Conservation (phyloP, 2,888 invertebrate genomes). For the Drosophila diplacantha region DNA sequence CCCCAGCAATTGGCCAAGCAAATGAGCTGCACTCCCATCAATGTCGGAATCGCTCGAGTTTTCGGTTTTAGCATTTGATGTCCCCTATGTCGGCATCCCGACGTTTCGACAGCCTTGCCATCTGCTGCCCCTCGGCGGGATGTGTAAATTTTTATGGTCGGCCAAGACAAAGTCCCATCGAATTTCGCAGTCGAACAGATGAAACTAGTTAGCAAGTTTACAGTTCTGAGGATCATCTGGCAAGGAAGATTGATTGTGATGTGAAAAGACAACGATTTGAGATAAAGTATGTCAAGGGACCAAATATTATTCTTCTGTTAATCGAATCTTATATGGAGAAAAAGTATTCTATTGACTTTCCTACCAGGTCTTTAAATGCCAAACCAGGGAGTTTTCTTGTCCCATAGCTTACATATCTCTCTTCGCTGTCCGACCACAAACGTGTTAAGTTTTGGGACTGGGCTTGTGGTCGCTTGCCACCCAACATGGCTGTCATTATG, state of each 20-base stretch:
- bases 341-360: background rate
- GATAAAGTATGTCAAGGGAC: background rate
- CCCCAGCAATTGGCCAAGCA: constrained; percentile 61
- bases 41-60: constrained; percentile 15
- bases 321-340: background rate
- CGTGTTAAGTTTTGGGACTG: constrained; percentile 30
- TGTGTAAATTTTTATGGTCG: constrained; percentile 36
- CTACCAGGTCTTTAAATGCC: background rate
- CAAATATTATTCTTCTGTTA: background rate
- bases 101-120: background rate
- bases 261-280: background rate
- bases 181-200: constrained; percentile 6
- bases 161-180: constrained; percentile 26
- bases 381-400: constrained; percentile 1
- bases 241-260: background rate
- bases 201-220: background rate
- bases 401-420: constrained; percentile 13
- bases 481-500: constrained; percentile 39
- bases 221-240: background rate
- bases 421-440: constrained; percentile 26
- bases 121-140: constrained; percentile 10
- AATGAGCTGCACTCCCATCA: constrained; percentile 51
- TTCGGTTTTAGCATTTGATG: constrained; percentile 39
- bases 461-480: constrained; percentile 21
- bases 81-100: constrained; percentile 1